These are phyloP conservation scores for Malurus leucopterus DNA, from an alignment of 2,797 vertebrate genomes.

Conservation along the genomic window DNA sequence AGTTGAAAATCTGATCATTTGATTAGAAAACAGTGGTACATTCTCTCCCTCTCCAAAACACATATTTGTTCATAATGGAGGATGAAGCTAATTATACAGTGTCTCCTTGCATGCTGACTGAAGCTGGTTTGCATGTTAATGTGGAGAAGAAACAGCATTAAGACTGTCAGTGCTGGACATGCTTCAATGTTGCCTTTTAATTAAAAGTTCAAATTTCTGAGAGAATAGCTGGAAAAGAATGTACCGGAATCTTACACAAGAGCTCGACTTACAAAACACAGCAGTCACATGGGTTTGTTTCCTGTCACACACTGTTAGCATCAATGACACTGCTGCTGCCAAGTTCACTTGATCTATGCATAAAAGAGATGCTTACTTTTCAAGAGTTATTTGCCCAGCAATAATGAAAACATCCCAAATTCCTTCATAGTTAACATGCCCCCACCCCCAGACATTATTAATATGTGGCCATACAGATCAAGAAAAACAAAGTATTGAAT, in stretches of 20 bases:
- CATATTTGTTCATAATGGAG: constrained; percentile 37
- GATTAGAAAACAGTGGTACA: constrained; percentile 22
- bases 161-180: constrained; percentile 60
- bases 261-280: constrained; percentile 71
- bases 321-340: constrained; percentile 71
- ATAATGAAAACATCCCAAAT: constrained; percentile 67
- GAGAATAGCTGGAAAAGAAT: constrained; percentile 71
- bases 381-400: constrained; percentile 65
- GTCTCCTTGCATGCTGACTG: constrained; percentile 56
- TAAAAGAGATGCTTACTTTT: constrained; percentile 71
- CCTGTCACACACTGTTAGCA: constrained; percentile 77
- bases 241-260: constrained; percentile 75
- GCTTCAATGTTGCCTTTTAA: constrained; percentile 71
- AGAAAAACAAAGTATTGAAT: constrained; percentile 27
- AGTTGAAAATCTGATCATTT: background rate
- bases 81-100: constrained; percentile 57
- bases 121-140: constrained; percentile 69
- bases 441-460: constrained; percentile 13
- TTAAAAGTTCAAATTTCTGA: constrained; percentile 70
- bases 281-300: constrained; percentile 73
- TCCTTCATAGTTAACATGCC: constrained; percentile 39
- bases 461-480: background rate
- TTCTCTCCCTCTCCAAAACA: constrained; percentile 31
- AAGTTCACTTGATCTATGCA: constrained; percentile 72
- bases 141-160: constrained; percentile 59